Conservation (phyloP, 37 sponge, comb jelly and placozoan species). For the Oopsacas minuta region DNA sequence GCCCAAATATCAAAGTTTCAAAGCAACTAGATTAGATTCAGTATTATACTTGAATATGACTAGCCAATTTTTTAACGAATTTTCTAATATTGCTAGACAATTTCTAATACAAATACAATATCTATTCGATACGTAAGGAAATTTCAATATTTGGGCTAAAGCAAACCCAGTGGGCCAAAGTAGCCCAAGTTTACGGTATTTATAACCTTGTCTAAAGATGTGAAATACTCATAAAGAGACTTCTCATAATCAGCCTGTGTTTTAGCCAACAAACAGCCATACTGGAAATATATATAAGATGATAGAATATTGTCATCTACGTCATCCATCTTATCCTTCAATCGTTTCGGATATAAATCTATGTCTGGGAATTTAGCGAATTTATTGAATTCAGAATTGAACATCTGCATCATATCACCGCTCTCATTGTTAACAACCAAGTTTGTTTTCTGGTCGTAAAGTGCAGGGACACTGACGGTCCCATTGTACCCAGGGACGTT, state of each 20-base stretch:
- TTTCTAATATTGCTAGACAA: no score
- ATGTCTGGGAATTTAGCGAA: not conserved
- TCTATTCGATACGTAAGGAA: no score
- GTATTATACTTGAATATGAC: no score
- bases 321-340: not conserved
- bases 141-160: no score
- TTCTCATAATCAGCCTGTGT: not conserved
- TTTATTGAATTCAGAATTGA: constrained; percentile 14
- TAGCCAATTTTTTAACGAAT: no score
- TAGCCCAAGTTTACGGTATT: no score
- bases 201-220: not conserved
- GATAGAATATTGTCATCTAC: not conserved
- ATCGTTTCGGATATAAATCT: not conserved
- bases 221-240: not conserved
- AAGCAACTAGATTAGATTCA: no score
- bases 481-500: not conserved
- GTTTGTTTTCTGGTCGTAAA: not conserved
- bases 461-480: not conserved
- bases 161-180: no score
- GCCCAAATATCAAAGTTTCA: no score
- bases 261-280: not conserved
- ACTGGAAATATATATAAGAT: not conserved
- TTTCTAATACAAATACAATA: no score
- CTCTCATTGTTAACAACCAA: not conserved
- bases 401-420: not conserved